phyloP scores from a whole-genome alignment of 2,797 vertebrate genomes.

The Tympanoctomys barrerae region DNA sequence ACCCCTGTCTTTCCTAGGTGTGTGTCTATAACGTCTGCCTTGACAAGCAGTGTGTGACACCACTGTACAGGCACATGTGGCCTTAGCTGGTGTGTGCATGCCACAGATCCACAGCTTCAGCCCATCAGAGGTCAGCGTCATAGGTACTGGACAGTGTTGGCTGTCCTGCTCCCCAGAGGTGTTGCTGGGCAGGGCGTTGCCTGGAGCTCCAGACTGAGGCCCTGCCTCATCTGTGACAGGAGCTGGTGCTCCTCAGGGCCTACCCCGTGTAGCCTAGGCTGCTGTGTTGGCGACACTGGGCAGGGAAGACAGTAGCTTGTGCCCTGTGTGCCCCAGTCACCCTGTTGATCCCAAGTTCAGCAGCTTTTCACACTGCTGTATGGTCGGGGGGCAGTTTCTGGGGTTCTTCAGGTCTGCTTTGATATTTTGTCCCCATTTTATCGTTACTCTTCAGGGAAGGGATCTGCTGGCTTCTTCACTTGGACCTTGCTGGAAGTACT shows the following conservation, averaged over 20 bases:
- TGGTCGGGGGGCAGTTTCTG: neutral
- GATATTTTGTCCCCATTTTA: neutral
- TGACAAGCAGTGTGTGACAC: accelerated
- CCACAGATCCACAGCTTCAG: too few relatives aligned
- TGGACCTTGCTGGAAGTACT: neutral
- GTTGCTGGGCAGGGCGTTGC: neutral
- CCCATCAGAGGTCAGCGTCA: neutral
- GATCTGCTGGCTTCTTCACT: neutral
- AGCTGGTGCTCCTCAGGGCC: accelerated
- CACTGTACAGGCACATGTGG: accelerated
- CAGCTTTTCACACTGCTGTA: too few relatives aligned
- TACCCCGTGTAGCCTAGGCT: too few relatives aligned
- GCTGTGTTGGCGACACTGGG: too few relatives aligned
- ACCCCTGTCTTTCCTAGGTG: neutral
- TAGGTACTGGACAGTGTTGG: neutral
- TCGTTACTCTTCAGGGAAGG: neutral
- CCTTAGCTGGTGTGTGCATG: accelerated
- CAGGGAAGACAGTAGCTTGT: neutral
- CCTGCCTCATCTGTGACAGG: neutral
- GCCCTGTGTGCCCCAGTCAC: too few relatives aligned
- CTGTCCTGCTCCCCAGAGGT: accelerated
- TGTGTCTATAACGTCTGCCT: accelerated
- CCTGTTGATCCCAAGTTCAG: neutral
- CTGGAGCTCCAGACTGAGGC: accelerated
- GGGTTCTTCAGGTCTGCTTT: neutral